Base-by-base conservation (phyloP, 1,140 invertebrate species). In the Hycleus cichorii region DNA sequence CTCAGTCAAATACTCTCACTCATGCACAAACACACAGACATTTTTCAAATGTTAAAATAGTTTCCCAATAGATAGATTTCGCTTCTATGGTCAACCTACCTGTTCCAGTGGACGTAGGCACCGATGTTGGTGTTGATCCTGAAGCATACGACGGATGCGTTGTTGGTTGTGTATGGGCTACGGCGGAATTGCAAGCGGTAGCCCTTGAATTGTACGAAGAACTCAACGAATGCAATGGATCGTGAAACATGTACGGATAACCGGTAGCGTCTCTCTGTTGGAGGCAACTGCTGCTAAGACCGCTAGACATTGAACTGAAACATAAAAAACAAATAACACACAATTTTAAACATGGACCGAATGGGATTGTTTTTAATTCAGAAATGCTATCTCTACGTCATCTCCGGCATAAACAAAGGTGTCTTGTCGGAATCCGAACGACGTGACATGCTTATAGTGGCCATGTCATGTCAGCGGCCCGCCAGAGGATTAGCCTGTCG, bases 221-320 rank as follows among this genome's bases (percentile, higher is more conserved):
- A 67, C 84, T 85, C 38, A 92, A 79, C 45, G 88, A 88, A 71
- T 88, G 83, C 67, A 95, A 76, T 26, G 90, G 89, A 75, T 94
- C 90, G 75, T 93, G 90, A 76, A 96, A 91, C 88, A 96, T 95
- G 78, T 93, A 93, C 6, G 92, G 91, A 76, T 95, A 95, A 56
- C 85, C 85, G 49, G 70, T 67, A 4, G 76, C 70, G 63, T 92
- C 81, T n/a, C 90, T 80, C 77, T 93, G 91, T 75, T 95, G 92
- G 54, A 95, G 81, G 74, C 93, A 96, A 69, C 91, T 91, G 51
- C 88, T 87, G 64, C 86, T 84, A 68, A 91, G 72, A 63, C 85
- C 84, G 52, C 82, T 80, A 24, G 88, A 85, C 90, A 93, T 93
- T 40, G 88, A 88, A 75, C 86, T 90, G 80, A 60, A 75, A 76